Conservation (phyloP, 2,113 vertebrate genomes). For the Microcebus lehilahytsara region DNA sequence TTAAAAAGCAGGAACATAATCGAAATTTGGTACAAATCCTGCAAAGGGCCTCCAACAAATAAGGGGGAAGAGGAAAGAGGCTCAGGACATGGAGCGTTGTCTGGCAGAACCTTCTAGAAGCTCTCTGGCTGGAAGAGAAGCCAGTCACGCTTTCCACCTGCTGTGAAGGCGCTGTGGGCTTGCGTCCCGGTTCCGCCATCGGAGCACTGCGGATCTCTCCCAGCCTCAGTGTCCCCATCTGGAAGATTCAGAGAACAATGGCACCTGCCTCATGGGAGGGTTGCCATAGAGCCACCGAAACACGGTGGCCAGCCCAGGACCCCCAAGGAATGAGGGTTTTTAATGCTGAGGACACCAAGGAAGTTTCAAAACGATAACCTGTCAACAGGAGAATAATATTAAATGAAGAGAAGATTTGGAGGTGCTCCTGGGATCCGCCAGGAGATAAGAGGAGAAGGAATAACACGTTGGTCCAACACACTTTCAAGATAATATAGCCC, state of each 20-base stretch:
- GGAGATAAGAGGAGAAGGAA: not conserved
- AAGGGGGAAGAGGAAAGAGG: not conserved
- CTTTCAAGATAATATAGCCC: not conserved
- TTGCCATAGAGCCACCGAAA: no score
- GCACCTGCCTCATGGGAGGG: not conserved
- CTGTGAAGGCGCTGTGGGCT: not conserved
- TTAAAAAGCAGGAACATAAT: not conserved
- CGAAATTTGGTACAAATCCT: not conserved
- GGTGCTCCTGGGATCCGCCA: not conserved
- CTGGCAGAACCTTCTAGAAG: not conserved
- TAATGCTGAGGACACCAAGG: not conserved
- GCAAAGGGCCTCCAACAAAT: not conserved
- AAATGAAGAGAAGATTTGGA: not conserved
- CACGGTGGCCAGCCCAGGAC: fast-evolving
- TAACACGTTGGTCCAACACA: fast-evolving
- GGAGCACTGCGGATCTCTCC: not conserved
- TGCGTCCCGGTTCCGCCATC: not conserved
- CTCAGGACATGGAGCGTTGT: not conserved
- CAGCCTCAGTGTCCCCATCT: not conserved
- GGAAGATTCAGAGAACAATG: not conserved
- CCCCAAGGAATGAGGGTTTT: no score
- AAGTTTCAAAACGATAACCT: not conserved
- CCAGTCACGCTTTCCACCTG: fast-evolving
- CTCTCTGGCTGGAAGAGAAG: not conserved
- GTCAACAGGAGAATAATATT: not conserved